Conservation (phyloP, 2,113 vertebrate genomes). For the Echinops telfairi region DNA sequence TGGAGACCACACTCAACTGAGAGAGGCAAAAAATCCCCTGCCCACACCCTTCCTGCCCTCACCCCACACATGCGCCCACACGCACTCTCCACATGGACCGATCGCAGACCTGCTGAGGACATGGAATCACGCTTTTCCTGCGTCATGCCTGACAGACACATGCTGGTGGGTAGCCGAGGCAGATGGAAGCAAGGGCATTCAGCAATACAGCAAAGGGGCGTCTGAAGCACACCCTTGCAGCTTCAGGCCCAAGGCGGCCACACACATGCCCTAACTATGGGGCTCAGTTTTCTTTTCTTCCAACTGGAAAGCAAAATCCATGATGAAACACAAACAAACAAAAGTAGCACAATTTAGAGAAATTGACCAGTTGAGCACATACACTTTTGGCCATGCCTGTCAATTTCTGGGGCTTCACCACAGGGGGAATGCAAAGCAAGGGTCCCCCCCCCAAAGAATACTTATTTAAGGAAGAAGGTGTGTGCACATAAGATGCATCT, state of each 20-base stretch:
- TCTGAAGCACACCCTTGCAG: conserved; percentile 85
- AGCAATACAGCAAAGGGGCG: conserved; percentile 87
- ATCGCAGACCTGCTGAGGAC: conserved; percentile 42
- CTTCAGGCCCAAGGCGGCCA: conserved; percentile 73
- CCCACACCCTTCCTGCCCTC: neutral
- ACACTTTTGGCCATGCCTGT: conserved; percentile 66
- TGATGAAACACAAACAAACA: conserved; percentile 69
- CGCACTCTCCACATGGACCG: conserved; percentile 24
- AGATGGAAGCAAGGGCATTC: conserved; percentile 80
- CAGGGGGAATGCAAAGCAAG: conserved; percentile 69
- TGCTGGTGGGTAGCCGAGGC: conserved; percentile 66
- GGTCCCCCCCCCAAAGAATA: conserved; percentile 60
- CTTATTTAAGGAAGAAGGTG: conserved; percentile 75
- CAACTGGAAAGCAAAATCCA: conserved; percentile 86
- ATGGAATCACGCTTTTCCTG: conserved; percentile 71
- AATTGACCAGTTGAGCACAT: conserved; percentile 82
- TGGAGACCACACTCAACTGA: conserved; percentile 79
- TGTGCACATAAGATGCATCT: conserved; percentile 53
- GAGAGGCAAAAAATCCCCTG: conserved; percentile 82
- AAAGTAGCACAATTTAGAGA: conserved; percentile 90
- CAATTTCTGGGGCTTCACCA: conserved; percentile 71
- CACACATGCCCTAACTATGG: conserved; percentile 69
- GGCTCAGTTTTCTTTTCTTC: conserved; percentile 77
- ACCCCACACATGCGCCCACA: neutral
- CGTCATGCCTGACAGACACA: conserved; percentile 72